Percentiles rank a stretch among this genome's conserved stretches.
These are phyloP conservation scores for Troglohyphantes excavatus DNA, from an alignment of 2,888 invertebrate species.

Conservation along the genomic window DNA sequence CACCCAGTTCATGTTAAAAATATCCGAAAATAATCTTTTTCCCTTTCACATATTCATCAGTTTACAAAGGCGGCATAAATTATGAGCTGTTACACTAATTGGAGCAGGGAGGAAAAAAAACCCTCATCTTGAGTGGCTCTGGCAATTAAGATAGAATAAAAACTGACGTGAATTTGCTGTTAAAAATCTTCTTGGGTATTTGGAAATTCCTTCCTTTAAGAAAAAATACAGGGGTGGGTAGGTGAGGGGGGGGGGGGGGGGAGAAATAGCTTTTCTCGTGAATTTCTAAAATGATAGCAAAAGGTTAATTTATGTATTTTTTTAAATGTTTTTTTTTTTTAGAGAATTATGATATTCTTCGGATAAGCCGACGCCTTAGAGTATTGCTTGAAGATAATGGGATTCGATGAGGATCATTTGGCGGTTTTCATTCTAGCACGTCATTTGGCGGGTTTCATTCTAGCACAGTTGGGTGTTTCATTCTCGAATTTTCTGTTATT, in stretches of 20 bases:
- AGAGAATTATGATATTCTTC: too few relatives aligned
- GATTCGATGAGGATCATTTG: too few relatives aligned
- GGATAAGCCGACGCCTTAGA: too few relatives aligned
- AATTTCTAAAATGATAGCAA: conserved; percentile 13
- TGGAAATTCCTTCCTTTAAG: neutral
- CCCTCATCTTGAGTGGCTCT: neutral
- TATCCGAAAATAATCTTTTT: too few relatives aligned
- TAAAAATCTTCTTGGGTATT: neutral
- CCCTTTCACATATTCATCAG: conserved; percentile 3
- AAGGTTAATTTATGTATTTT: conserved; percentile 44
- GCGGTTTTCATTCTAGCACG: too few relatives aligned
- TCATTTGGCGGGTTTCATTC: too few relatives aligned
- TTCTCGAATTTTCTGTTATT: too few relatives aligned
- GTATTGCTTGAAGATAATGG: too few relatives aligned
- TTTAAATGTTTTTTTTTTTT: neutral
- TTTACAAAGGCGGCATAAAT: conserved; percentile 27
- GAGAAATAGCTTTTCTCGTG: conserved; percentile 2
- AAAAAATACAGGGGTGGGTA: neutral
- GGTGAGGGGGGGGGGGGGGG: too few relatives aligned
- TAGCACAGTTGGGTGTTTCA: too few relatives aligned
- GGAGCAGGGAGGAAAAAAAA: neutral
- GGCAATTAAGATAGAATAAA: conserved; percentile 44
- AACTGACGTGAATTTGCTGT: conserved; percentile 26
- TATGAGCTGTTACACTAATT: conserved; percentile 54
- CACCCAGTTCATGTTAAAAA: too few relatives aligned